Evolutionary conservation across 2,113 vertebrate species (phyloP).

Genomic region (Ptyas mucosa): DNA sequence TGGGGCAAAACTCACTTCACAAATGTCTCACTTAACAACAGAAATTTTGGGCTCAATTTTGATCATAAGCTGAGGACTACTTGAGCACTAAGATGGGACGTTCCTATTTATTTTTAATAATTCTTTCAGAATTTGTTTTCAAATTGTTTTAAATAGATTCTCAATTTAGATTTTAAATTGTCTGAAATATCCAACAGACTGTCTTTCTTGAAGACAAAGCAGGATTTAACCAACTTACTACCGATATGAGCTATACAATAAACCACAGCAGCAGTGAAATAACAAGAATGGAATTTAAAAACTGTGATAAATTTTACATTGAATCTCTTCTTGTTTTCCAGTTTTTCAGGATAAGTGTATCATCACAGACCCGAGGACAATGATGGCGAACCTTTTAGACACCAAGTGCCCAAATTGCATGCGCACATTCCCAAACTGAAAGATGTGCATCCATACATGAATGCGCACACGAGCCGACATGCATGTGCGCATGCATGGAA

Average conservation of each 20-base stretch:
- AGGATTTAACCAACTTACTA: background rate
- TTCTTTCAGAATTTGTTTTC: background rate
- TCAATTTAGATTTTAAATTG: background rate
- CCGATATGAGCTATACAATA: background rate
- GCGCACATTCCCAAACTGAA: no score
- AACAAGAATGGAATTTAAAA: background rate
- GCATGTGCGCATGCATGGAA: no score
- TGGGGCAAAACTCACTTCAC: no score
- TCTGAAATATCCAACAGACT: background rate
- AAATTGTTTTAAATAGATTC: background rate
- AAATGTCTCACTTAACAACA: no score
- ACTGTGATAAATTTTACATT: background rate
- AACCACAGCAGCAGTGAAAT: background rate
- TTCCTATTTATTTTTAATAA: background rate
- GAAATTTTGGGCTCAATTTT: background rate
- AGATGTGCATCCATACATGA: no score
- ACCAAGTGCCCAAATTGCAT: no score
- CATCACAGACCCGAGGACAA: background rate
- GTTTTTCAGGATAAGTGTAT: background rate
- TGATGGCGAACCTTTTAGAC: no score
- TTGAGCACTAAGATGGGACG: background rate
- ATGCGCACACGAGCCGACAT: no score
- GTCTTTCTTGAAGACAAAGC: background rate
- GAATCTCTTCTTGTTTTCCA: background rate
- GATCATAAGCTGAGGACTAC: background rate